Evolutionary conservation across 2,888 invertebrate species (phyloP).

Genomic region (Drosophila siamana): DNA sequence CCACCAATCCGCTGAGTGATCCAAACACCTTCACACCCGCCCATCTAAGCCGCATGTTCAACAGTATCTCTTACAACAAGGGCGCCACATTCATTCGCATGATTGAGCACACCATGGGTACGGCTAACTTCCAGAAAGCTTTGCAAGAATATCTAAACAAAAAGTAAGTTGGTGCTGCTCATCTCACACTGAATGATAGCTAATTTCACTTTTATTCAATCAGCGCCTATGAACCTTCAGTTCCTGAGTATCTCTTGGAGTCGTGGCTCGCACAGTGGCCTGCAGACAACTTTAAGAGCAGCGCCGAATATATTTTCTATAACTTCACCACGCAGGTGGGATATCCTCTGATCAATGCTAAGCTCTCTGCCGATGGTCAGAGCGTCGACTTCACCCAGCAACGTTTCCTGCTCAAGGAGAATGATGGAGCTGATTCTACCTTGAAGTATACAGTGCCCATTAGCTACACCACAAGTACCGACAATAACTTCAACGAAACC

Average conservation of each 20-base stretch:
- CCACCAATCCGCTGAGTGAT: conserved; percentile 88
- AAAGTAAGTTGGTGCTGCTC: conserved; percentile 61
- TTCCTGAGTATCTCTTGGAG: conserved; percentile 86
- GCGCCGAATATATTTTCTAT: conserved; percentile 79
- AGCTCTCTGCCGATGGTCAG: conserved; percentile 42
- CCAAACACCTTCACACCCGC: conserved; percentile 87
- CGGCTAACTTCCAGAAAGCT: conserved; percentile 86
- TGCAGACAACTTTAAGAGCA: conserved; percentile 64
- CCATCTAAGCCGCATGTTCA: conserved; percentile 88
- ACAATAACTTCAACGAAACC: conserved; percentile 67
- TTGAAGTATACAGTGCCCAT: conserved; percentile 82
- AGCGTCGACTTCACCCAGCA: conserved; percentile 73
- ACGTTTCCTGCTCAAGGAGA: conserved; percentile 79
- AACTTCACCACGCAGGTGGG: conserved; percentile 89
- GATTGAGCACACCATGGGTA: conserved; percentile 88
- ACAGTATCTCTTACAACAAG: conserved; percentile 89
- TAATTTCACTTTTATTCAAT: neutral
- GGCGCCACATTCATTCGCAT: conserved; percentile 89
- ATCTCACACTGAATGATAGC: too few relatives aligned
- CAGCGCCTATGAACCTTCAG: conserved; percentile 80
- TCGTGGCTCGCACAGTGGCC: conserved; percentile 84
- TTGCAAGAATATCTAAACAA: conserved; percentile 87
- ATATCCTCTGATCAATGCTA: conserved; percentile 88
- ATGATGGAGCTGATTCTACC: conserved; percentile 53
- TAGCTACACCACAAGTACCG: conserved; percentile 75